A percentile compares a stretch with the other conserved stretches of the same genome.
Evolutionary conservation across 2,113 vertebrate genomes (phyloP).

Genomic region (Engystomops pustulosus): DNA sequence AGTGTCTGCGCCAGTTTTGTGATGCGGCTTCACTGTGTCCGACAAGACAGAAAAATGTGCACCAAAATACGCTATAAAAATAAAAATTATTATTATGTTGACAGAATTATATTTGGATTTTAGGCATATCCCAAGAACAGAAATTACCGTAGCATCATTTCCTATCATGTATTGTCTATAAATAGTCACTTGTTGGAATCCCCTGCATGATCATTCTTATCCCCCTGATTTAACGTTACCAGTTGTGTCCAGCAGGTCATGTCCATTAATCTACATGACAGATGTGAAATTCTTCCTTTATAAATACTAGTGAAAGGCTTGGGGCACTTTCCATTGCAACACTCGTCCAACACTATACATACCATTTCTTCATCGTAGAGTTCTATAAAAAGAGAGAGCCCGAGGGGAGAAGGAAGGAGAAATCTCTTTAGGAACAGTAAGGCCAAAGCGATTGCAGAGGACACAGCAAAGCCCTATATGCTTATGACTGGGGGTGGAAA

Average conservation of each 20-base stretch:
- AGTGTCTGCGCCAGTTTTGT: too few species aligned
- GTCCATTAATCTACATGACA: slow-evolving; percentile 18
- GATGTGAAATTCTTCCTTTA: slow-evolving; percentile 22
- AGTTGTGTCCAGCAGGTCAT: not conserved
- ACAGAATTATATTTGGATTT: too few species aligned
- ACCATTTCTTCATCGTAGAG: not conserved
- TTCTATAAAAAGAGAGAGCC: slow-evolving; percentile 21
- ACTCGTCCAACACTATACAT: slow-evolving; percentile 9
- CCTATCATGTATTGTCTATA: not conserved
- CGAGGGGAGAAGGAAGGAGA: slow-evolving; percentile 16
- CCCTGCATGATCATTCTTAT: too few species aligned
- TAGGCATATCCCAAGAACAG: too few species aligned
- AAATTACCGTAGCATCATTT: too few species aligned
- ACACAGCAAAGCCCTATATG: slow-evolving; percentile 67
- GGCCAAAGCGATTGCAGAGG: slow-evolving; percentile 55
- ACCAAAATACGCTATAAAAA: too few species aligned
- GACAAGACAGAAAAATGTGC: too few species aligned
- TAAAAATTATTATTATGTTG: too few species aligned
- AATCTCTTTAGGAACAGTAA: slow-evolving; percentile 41
- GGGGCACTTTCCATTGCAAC: slow-evolving; percentile 35
- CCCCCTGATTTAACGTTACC: not conserved
- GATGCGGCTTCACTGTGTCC: too few species aligned
- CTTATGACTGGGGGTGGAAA: slow-evolving; percentile 73
- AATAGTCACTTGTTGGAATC: not conserved
- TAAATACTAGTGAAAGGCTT: not conserved